Conservation (phyloP, 64 coral and sea anemone genomes). For the Porites australiensis region DNA sequence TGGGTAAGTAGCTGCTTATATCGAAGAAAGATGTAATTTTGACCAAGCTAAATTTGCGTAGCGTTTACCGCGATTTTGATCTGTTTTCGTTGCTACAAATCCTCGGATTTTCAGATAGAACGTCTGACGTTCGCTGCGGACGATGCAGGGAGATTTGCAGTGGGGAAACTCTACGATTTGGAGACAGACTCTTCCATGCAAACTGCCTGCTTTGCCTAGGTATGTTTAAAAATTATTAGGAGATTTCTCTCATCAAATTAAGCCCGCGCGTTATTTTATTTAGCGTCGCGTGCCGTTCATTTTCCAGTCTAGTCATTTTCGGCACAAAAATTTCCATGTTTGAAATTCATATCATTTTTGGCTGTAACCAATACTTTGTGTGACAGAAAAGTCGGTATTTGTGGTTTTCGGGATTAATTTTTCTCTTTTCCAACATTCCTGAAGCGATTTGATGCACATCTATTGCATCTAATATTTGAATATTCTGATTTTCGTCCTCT, state of each 20-base stretch:
- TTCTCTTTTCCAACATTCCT: conserved; percentile 1
- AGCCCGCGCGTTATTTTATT: neutral
- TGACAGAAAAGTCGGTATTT: neutral
- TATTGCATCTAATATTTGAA: neutral
- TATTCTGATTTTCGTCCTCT: neutral
- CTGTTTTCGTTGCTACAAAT: conserved; percentile 11
- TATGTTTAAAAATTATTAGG: conserved; percentile 1
- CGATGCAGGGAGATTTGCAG: conserved; percentile 75
- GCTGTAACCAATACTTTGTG: neutral
- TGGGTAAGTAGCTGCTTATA: conserved; percentile 13
- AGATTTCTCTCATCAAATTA: neutral
- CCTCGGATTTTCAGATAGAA: conserved; percentile 64
- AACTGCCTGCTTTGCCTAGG: conserved; percentile 84
- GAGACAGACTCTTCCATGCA: conserved; percentile 79
- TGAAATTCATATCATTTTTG: conserved; percentile 37
- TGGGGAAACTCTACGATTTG: conserved; percentile 83
- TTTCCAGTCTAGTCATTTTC: neutral
- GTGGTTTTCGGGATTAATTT: neutral
- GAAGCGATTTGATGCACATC: neutral
- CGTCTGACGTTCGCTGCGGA: conserved; percentile 56
- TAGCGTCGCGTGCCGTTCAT: conserved; percentile 27
- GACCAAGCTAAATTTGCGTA: neutral
- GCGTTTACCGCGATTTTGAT: neutral
- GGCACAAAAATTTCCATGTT: conserved; percentile 34
- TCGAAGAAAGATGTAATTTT: neutral